Evolutionary conservation across 2,797 vertebrate species (phyloP).

Genomic region (Glyptemys insculpta): DNA sequence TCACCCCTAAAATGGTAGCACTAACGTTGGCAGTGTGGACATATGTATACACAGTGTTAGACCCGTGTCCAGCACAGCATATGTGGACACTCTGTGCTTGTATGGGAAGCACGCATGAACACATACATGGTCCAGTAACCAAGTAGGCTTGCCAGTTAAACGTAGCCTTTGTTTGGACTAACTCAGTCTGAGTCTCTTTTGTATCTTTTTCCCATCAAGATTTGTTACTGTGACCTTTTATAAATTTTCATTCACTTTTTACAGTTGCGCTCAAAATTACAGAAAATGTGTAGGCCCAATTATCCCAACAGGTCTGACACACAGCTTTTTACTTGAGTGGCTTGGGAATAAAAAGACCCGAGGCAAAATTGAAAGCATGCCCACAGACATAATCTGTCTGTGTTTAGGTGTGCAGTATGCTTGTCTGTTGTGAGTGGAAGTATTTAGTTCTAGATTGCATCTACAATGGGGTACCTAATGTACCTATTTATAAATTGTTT

Average conservation of each 20-base stretch:
- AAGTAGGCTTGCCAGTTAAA: background rate
- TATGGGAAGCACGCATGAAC: background rate
- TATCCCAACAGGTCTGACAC: background rate
- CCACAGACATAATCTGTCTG: background rate
- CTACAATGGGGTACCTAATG: background rate
- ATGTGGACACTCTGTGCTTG: background rate
- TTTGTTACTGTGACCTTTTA: background rate
- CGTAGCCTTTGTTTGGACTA: background rate
- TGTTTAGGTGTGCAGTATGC: background rate
- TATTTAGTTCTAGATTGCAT: background rate
- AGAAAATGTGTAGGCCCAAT: background rate
- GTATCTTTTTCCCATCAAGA: background rate
- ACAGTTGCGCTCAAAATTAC: background rate
- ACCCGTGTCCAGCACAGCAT: background rate
- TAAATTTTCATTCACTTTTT: background rate
- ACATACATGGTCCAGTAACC: background rate
- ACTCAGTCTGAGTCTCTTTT: background rate
- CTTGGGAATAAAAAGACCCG: conserved; percentile 12
- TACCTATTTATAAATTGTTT: background rate
- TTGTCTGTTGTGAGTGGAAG: background rate
- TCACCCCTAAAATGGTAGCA: background rate
- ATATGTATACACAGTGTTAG: background rate
- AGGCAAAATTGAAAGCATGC: background rate
- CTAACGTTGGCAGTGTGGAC: background rate
- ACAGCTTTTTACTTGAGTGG: background rate